phyloP scores from a whole-genome alignment of 2,797 vertebrate genomes.

The Hydrophis major region DNA sequence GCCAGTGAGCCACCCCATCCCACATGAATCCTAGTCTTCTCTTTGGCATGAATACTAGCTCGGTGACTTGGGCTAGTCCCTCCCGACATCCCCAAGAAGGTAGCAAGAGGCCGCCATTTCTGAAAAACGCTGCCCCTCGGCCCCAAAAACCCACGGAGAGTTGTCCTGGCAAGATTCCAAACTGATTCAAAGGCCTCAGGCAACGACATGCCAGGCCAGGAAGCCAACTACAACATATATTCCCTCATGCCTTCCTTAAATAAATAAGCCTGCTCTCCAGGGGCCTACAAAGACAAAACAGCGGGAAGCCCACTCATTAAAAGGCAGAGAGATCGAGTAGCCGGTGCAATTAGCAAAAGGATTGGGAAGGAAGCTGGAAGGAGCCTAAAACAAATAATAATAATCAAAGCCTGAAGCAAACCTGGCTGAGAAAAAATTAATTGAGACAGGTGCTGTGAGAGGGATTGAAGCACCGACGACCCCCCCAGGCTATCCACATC shows the following conservation, averaged over 20 bases:
- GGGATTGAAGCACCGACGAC: constrained; percentile 78
- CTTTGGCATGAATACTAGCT: neutral
- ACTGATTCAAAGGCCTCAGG: neutral
- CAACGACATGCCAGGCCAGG: too few relatives aligned
- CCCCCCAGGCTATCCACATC: constrained; percentile 89
- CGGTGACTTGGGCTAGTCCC: neutral
- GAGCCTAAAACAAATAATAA: neutral
- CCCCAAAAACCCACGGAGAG: neutral
- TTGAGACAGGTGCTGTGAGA: constrained; percentile 85
- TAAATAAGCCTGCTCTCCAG: neutral
- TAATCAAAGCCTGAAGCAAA: constrained; percentile 31
- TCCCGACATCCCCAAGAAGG: neutral
- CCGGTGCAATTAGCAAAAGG: neutral
- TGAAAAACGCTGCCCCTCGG: neutral
- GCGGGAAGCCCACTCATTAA: neutral
- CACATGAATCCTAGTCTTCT: neutral
- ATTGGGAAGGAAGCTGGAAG: neutral
- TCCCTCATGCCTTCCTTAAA: neutral
- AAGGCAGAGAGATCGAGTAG: neutral
- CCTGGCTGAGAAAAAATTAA: constrained; percentile 84
- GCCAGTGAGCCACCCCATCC: too few relatives aligned
- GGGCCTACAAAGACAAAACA: neutral
- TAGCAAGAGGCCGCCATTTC: neutral
- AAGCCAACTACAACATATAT: neutral
- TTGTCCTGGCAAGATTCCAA: neutral